A percentile compares a stretch with the other conserved stretches of the same genome.
phyloP scores from a whole-genome alignment of 2,113 vertebrate genomes.

The Pterocles orientalis region DNA sequence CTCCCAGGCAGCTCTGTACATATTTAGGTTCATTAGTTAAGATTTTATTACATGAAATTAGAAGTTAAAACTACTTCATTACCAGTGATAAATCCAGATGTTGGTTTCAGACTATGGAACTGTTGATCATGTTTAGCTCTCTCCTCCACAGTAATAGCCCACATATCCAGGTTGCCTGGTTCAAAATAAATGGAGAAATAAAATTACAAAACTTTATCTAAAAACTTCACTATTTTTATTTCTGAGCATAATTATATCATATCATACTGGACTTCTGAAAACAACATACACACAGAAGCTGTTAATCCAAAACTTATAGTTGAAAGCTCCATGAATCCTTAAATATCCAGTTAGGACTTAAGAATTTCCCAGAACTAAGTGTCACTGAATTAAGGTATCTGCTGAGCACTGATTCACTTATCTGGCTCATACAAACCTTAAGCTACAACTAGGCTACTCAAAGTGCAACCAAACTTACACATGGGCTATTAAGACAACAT shows the following conservation, averaged over 20 bases:
- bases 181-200: neutral
- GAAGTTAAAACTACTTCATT: slow-evolving; percentile 2
- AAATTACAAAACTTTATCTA: neutral
- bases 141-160: slow-evolving; percentile 95
- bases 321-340: neutral
- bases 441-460: neutral
- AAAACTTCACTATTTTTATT: neutral
- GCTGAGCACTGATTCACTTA: neutral
- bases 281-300: neutral
- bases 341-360: neutral
- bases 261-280: neutral
- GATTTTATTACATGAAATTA: neutral
- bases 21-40: neutral
- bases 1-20: neutral
- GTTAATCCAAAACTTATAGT: neutral
- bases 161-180: slow-evolving; percentile 90
- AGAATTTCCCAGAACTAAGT: neutral
- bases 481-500: neutral
- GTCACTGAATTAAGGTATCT: neutral
- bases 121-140: slow-evolving; percentile 98
- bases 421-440: neutral
- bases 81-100: slow-evolving; percentile 96
- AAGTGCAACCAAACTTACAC: neutral
- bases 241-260: neutral
- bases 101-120: slow-evolving; percentile 94